Evolutionary conservation across 2,797 vertebrate species (phyloP).

Genomic region (Odontamblyopus rebecca): DNA sequence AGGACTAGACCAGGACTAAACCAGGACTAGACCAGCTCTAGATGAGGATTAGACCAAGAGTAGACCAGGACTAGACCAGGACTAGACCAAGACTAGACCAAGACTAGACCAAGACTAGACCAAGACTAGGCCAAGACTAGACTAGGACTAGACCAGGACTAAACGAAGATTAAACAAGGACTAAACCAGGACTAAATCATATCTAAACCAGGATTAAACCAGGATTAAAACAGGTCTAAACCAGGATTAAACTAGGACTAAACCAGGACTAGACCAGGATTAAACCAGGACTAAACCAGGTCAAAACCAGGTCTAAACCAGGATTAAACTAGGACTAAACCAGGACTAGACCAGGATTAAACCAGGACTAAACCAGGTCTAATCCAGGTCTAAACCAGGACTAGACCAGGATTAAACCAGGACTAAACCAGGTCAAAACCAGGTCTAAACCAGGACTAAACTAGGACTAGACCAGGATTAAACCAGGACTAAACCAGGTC

Average conservation of each 20-base stretch:
- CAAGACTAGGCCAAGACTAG: not conserved
- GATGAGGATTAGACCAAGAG: not conserved
- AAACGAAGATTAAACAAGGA: not conserved
- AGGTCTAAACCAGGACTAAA: not conserved
- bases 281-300: not conserved
- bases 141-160: not conserved
- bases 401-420: not conserved
- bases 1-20: slow-evolving; percentile 1
- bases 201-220: not conserved
- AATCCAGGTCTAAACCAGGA: not conserved
- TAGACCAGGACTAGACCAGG: not conserved
- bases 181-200: not conserved
- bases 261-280: not conserved
- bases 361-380: not conserved
- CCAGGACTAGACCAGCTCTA: not conserved
- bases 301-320: not conserved
- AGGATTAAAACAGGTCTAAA: no score
- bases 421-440: not conserved
- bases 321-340: not conserved
- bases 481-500: not conserved
- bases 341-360: not conserved
- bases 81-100: not conserved
- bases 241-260: not conserved
- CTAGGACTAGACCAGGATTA: not conserved
- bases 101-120: not conserved